Evolutionary conservation across 2,113 vertebrate genomes (phyloP).

Genomic region (Cygnus buccinator): DNA sequence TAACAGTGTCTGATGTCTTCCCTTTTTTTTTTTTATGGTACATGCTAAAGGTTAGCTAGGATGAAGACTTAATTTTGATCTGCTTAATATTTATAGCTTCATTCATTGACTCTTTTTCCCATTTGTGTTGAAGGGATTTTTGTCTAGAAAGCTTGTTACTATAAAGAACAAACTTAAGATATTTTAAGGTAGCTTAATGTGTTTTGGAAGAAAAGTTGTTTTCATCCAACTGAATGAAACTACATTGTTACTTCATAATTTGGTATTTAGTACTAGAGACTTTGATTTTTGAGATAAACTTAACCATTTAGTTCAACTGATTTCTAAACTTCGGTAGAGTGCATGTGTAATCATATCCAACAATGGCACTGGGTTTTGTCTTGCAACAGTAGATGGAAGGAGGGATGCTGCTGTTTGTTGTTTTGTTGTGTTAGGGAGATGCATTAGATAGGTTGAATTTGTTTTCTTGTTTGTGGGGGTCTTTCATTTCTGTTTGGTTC

Average conservation of each 20-base stretch:
- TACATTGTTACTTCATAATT: not conserved
- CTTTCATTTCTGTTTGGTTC: slow-evolving; percentile 61
- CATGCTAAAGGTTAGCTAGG: slow-evolving; percentile 33
- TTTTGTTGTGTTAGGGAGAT: slow-evolving; percentile 39
- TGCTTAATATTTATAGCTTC: slow-evolving; percentile 49
- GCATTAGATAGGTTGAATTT: slow-evolving; percentile 25
- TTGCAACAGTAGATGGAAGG: slow-evolving; percentile 28
- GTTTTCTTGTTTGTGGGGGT: slow-evolving; percentile 58
- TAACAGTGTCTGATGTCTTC: slow-evolving; percentile 12
- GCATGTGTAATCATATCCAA: not conserved
- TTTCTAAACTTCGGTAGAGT: not conserved
- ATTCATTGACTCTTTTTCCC: not conserved
- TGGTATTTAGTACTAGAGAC: not conserved
- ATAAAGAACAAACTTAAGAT: not conserved
- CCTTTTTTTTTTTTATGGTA: not conserved
- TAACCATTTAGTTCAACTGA: not conserved
- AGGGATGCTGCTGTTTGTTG: slow-evolving; percentile 22
- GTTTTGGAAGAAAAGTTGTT: not conserved
- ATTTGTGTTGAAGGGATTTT: slow-evolving; percentile 18
- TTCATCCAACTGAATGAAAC: not conserved
- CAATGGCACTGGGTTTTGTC: not conserved
- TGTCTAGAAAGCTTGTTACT: not conserved
- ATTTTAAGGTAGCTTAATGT: not conserved
- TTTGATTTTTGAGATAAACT: not conserved
- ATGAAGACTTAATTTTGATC: slow-evolving; percentile 39